Evolutionary conservation across 1,140 invertebrate genomes (phyloP), one percentile per base, ranked within the genome.

Genomic region (Drosophila prosaltans): DNA sequence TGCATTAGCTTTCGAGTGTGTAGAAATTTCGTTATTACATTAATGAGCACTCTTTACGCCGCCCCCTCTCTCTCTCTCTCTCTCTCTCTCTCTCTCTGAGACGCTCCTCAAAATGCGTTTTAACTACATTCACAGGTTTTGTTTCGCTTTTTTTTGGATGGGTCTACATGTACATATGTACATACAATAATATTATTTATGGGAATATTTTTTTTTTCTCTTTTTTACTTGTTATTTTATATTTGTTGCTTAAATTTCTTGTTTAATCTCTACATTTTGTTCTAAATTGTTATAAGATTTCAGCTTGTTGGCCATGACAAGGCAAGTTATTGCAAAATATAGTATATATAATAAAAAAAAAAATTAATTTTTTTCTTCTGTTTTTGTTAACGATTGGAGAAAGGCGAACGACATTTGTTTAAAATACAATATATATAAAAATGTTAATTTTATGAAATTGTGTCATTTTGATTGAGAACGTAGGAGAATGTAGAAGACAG

Each of bases 351-450:
- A 7, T 9, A 41, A 10, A 11, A 32, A 55, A 21, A 4, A 28
- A 30, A 59, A 51, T 7, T 51, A 24, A 51, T 36, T 36, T 36
- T 36, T 16, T 16, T 16, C 16, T 16, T 16, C 16, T 16, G 16
- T 16, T 16, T 16, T 30, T 48, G 30, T 21, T 30, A 58, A 0
- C 30, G 48, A 9, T 26, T 4, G 30, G 30, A 59, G 57, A 59
- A 59, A 59, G 57, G 57, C 30, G 32, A 59, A 59, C 9, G 57
- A 39, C 32, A 24, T 59, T 59, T 39, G 7, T 39, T 59, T 51
- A 24, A 10, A 51, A 51, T 51, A 10, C 21, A 48, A 8, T 9
- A 36, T 4, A 9, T 2, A 51, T 10, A 7, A 51, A 51, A 51
- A 51, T 51, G 45, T 7, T 51, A 51, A 51, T 51, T 51, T 51